Evolutionary conservation across 1,140 invertebrate species (phyloP).

Genomic region (Drosophila sechellia): DNA sequence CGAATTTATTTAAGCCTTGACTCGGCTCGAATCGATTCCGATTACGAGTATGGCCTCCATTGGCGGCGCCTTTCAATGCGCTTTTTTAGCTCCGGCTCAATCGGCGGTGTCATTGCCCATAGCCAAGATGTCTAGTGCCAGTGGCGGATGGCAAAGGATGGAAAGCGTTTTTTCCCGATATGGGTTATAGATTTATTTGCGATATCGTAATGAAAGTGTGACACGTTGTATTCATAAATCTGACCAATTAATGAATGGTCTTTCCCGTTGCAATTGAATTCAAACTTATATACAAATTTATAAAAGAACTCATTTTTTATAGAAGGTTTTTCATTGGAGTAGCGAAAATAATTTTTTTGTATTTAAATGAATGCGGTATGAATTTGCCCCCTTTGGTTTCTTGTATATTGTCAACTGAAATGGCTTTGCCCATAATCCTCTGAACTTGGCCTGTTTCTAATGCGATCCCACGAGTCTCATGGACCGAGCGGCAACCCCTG

Average conservation of each 20-base stretch:
- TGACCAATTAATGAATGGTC: background rate
- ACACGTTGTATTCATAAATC: constrained; percentile 3
- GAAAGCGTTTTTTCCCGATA: background rate
- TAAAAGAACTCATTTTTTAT: too few species aligned
- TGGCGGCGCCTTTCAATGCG: constrained; percentile 57
- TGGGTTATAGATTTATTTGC: background rate
- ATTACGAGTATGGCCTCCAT: constrained; percentile 56
- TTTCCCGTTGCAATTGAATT: too few species aligned
- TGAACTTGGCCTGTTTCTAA: constrained; percentile 10
- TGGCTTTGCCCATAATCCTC: background rate
- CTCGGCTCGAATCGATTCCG: constrained; percentile 42
- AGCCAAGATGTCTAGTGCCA: constrained; percentile 1
- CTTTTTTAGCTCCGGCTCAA: constrained; percentile 50
- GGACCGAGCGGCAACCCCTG: background rate
- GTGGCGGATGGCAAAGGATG: constrained; percentile 10
- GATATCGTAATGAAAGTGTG: constrained; percentile 10
- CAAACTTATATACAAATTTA: too few species aligned
- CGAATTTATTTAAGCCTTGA: constrained; percentile 81
- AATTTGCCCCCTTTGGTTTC: background rate
- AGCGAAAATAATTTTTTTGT: background rate
- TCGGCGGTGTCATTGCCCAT: constrained; percentile 9
- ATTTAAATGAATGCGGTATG: constrained; percentile 1
- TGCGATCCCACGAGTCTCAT: constrained; percentile 7
- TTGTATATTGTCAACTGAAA: constrained; percentile 11
- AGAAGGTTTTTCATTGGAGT: too few species aligned